Percentiles rank a stretch among this genome's conserved stretches.
Evolutionary conservation across 1,140 invertebrate genomes (phyloP).

Genomic region (Chelonus insularis): DNA sequence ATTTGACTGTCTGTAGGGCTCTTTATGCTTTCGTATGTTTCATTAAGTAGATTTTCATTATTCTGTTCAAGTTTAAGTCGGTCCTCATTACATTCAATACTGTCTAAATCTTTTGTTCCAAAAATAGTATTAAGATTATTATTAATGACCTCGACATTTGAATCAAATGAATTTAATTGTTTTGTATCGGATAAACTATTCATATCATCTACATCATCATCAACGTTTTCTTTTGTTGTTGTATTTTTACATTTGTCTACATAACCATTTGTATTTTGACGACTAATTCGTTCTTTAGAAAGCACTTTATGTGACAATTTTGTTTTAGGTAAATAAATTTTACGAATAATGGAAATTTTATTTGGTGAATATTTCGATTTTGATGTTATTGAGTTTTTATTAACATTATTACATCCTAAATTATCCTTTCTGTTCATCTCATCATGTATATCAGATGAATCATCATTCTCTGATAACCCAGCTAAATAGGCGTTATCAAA

Average conservation of each 20-base stretch:
- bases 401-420: neutral
- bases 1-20: no score
- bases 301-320: neutral
- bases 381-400: neutral
- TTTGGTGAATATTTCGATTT: constrained; percentile 18
- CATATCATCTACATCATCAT: neutral
- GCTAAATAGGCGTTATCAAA: neutral
- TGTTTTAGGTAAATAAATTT: constrained; percentile 10
- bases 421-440: no score
- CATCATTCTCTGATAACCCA: neutral
- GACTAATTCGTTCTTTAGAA: no score
- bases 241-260: neutral
- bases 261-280: neutral
- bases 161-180: neutral
- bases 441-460: no score
- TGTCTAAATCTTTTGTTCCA: neutral
- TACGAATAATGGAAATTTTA: constrained; percentile 16
- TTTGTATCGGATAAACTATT: neutral
- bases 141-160: neutral
- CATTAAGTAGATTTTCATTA: neutral
- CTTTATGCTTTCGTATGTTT: no score
- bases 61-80: neutral
- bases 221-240: neutral
- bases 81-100: neutral
- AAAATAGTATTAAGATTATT: neutral